Base-by-base conservation (phyloP, 2,797 vertebrate genomes). In the Lemur catta region DNA sequence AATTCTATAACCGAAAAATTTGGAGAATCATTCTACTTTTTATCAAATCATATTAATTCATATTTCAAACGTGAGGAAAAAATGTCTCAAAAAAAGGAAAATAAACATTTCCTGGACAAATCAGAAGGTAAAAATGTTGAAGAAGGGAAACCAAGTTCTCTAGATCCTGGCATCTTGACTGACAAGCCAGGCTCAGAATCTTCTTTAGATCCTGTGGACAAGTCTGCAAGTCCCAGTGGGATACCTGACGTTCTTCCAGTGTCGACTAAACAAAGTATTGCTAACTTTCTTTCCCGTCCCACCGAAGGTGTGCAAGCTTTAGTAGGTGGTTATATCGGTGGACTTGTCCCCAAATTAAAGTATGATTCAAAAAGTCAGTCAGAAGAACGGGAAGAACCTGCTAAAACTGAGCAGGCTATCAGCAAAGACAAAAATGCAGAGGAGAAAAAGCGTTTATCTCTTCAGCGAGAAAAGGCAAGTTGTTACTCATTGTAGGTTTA, bases 401-500 rank as follows among this genome's bases (percentile, higher is more conserved):
- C 94, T 15, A 99, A 98, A 84, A 96, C 85, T 7, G 99, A 99
- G 26, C 97, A 98, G 11, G n/a, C 97, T 30, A 72, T 98, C 59
- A 97, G 41, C 76, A 99, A 98, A 93, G 99, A 99, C 65, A 99
- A 97, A 94, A 98, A 95, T 30, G 96, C 97, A 4, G 99, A 99
- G 90, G 99, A 99, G 97, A 99, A 98, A 94, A 99, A 98, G 91
- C 99, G 98, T 85, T 98, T 99, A 35, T 99, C 99, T 57, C 98
- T 99, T 93, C 99, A 99, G 97, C 99, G 99, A 96, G 99, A 99
- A 98, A 99, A 99, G 99, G 99, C 98, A 98, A 98, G 98, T 96
- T 13, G 50, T 84, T 80, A 15, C 43, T 89, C 67, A 82, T 2
- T 61, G 75, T 93, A 59, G 0, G 61, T 67, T 89, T 96, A 41